phyloP scores from a whole-genome alignment of 2,888 invertebrate genomes.

The Endotricha flammealis region DNA sequence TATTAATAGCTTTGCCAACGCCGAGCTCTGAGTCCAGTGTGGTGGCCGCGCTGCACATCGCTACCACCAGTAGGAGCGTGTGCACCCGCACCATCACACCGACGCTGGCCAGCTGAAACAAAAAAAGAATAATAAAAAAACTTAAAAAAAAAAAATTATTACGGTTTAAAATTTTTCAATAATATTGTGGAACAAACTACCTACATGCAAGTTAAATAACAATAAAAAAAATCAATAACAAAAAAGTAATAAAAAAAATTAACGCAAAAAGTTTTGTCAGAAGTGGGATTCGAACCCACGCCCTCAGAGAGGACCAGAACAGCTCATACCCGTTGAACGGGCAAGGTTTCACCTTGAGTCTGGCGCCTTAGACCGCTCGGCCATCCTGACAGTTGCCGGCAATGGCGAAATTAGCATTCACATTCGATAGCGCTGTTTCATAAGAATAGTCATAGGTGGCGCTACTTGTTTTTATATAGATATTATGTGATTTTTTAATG shows the following conservation, averaged over 20 bases:
- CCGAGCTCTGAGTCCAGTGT: slow-evolving; percentile 80
- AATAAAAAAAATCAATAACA: slow-evolving; percentile 6
- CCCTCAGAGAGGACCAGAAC: slow-evolving; percentile 87
- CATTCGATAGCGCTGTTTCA: slow-evolving; percentile 18
- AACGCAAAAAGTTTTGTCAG: slow-evolving; percentile 78
- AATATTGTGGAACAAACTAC: too few relatives aligned
- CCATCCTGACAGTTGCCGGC: slow-evolving; percentile 82
- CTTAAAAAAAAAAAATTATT: slow-evolving; percentile 28
- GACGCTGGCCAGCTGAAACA: slow-evolving; percentile 39
- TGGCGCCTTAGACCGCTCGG: slow-evolving; percentile 94
- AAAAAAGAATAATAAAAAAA: slow-evolving; percentile 9
- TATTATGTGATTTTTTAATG: too few relatives aligned
- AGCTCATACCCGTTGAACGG: slow-evolving; percentile 82
- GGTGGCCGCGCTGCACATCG: slow-evolving; percentile 80
- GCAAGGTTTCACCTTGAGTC: slow-evolving; percentile 72
- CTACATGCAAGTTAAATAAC: background rate
- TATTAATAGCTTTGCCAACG: slow-evolving; percentile 90
- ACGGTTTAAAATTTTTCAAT: too few relatives aligned
- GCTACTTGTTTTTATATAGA: too few relatives aligned
- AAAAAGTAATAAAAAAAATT: slow-evolving; percentile 17
- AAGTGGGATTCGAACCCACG: slow-evolving; percentile 91
- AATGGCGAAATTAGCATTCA: slow-evolving; percentile 32
- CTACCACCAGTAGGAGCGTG: slow-evolving; percentile 75
- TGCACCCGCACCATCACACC: slow-evolving; percentile 68
- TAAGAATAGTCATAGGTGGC: slow-evolving; percentile 34